Conservation (phyloP, 2,113 vertebrate genomes). For the Neotragus moschatus region DNA sequence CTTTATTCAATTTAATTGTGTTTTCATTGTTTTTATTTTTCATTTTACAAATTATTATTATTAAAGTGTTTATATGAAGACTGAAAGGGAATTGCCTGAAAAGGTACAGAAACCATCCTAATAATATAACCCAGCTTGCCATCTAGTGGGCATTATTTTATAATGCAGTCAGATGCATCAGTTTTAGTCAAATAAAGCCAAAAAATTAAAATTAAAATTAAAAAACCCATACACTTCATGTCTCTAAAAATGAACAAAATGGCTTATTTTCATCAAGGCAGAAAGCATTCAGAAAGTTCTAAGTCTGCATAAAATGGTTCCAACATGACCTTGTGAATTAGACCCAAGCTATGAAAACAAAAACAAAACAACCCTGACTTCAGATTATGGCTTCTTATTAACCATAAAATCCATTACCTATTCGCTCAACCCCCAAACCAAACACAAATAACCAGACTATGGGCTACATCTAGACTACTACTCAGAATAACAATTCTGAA, state of each 20-base stretch:
- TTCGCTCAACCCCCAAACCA: not conserved
- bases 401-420: not conserved
- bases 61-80: not conserved
- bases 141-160: conserved; percentile 49
- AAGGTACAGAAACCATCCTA: not conserved
- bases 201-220: too few species aligned
- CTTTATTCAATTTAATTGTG: not conserved
- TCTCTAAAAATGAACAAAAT: not conserved
- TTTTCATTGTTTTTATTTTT: not conserved
- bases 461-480: not conserved
- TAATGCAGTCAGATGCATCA: not conserved
- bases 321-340: not conserved
- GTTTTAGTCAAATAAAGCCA: not conserved
- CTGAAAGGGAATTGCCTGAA: not conserved
- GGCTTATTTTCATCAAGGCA: not conserved
- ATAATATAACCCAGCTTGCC: not conserved
- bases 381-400: not conserved
- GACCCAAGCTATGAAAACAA: not conserved
- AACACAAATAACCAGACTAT: not conserved
- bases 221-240: not conserved
- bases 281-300: not conserved
- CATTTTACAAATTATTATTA: conserved; percentile 23
- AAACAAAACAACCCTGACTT: not conserved
- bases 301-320: not conserved
- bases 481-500: not conserved